phyloP scores from a whole-genome alignment of 2,888 invertebrate species.

The Drosophila prolongata region DNA sequence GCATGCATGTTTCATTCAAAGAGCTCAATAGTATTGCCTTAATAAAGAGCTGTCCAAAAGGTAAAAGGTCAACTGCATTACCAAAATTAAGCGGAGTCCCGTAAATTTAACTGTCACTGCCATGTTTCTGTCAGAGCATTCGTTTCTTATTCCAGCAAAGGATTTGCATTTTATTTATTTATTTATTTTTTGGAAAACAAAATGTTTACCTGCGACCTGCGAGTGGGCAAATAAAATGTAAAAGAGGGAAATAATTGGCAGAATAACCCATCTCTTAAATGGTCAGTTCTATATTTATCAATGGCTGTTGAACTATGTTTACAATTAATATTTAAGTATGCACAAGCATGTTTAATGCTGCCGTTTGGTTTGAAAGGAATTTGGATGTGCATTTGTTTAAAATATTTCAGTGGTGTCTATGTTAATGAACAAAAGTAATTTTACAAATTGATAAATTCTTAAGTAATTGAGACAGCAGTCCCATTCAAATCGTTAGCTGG shows the following conservation, averaged over 20 bases:
- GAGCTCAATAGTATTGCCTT: conserved; percentile 3
- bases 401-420: too few relatives aligned
- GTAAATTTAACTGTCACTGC: conserved; percentile 10
- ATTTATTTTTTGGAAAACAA: conserved; percentile 6
- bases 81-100: conserved; percentile 6
- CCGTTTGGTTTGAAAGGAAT: neutral
- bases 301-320: neutral
- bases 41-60: conserved; percentile 16
- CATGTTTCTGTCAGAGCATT: conserved; percentile 17
- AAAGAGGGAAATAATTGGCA: neutral
- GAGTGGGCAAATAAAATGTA: neutral
- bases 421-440: too few relatives aligned
- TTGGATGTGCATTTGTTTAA: too few relatives aligned
- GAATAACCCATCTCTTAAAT: neutral
- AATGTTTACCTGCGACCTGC: neutral
- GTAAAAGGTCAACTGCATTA: conserved; percentile 34
- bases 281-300: neutral
- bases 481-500: too few relatives aligned
- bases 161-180: conserved; percentile 20
- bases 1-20: neutral
- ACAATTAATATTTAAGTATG: too few relatives aligned
- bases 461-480: too few relatives aligned
- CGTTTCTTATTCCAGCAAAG: neutral
- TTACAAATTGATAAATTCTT: too few relatives aligned
- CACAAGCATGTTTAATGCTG: too few relatives aligned